Evolutionary conservation across 2,113 vertebrate genomes (phyloP).

Genomic region (Cochlearius cochlearius): DNA sequence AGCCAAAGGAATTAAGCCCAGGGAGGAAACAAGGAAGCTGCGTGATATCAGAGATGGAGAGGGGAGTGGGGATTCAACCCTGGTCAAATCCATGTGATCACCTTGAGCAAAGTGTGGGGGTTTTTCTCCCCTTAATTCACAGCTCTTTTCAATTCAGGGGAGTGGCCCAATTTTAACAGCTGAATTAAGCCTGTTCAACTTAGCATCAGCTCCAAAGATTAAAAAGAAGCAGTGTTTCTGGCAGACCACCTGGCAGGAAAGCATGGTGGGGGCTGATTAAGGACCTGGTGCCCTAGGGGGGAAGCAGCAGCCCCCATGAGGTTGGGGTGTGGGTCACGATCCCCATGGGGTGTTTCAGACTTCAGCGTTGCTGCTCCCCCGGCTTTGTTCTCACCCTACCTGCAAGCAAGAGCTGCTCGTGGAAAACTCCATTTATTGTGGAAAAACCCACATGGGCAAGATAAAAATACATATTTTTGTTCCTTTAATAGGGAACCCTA

Average conservation of each 20-base stretch:
- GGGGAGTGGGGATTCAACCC: neutral
- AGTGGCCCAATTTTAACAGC: neutral
- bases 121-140: neutral
- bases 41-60: neutral
- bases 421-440: neutral
- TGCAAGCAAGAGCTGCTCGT: fast-evolving
- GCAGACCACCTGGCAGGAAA: neutral
- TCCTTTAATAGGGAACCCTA: neutral
- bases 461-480: neutral
- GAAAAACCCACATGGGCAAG: neutral
- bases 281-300: neutral
- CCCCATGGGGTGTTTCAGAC: neutral
- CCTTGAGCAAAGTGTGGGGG: neutral
- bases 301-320: neutral
- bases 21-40: neutral
- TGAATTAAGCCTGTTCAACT: neutral
- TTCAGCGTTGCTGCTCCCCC: neutral
- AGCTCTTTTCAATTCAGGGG: neutral
- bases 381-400: neutral
- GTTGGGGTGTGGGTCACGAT: fast-evolving
- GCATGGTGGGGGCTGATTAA: neutral
- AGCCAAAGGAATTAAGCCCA: neutral
- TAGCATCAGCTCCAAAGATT: neutral
- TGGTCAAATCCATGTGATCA: neutral
- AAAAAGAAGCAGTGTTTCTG: neutral